These are phyloP conservation scores for Loris lydekkerianus DNA, from an alignment of 2,797 vertebrate genomes.

Conservation along the genomic window DNA sequence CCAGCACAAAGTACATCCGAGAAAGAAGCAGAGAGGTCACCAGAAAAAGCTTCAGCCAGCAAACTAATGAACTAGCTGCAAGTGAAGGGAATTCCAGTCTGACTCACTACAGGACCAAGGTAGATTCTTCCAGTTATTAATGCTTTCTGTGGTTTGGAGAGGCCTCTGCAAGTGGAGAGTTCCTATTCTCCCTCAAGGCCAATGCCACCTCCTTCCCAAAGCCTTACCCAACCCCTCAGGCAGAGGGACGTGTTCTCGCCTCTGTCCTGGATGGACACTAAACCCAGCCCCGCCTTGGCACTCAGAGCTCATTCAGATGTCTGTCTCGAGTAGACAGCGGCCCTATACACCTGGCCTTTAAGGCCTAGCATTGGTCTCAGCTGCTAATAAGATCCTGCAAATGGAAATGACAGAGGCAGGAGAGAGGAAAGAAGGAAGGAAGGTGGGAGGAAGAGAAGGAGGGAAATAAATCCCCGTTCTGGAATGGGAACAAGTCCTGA, in stretches of 20 bases:
- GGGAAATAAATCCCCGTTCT: background rate
- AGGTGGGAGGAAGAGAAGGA: too few relatives aligned
- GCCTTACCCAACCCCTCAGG: background rate
- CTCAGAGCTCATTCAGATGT: rapidly evolving
- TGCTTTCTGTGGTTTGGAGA: background rate
- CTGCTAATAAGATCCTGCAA: background rate
- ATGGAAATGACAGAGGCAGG: background rate
- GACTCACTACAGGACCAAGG: background rate
- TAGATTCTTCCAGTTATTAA: background rate
- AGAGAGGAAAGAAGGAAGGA: too few relatives aligned
- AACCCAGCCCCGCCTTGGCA: rapidly evolving
- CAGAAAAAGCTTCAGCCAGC: background rate
- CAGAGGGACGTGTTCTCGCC: background rate
- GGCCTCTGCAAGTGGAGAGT: background rate
- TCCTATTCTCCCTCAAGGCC: background rate
- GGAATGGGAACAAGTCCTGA: background rate
- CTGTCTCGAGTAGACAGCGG: background rate
- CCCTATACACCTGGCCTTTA: background rate
- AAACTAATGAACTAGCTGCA: background rate
- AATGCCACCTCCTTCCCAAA: background rate
- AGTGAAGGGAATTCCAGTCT: background rate
- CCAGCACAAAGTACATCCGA: background rate
- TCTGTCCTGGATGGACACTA: background rate
- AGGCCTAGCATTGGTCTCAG: background rate
- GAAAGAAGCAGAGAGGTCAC: background rate